Base-by-base conservation (phyloP, 2,888 invertebrate genomes). In the Phaonia tiefii region DNA sequence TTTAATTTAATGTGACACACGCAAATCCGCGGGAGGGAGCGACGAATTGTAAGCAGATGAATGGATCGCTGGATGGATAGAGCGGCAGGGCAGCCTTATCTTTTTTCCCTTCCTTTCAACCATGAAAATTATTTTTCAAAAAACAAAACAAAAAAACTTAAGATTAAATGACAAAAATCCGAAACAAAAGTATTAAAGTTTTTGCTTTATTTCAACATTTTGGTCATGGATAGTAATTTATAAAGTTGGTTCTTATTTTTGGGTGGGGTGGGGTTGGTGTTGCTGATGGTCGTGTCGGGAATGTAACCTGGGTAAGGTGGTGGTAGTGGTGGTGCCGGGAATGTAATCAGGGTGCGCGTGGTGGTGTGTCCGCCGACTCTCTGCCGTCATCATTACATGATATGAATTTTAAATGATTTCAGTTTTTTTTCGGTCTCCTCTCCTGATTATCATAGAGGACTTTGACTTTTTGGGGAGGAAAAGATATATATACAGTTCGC, bases 331-430 rank as follows among this genome's bases (percentile, higher is more conserved):
- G 63, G 63, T 42, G n/a, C n/a, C n/a, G n/a, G n/a, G n/a, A n/a
- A n/a, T n/a, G n/a, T n/a, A n/a, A n/a, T n/a, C n/a, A n/a, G n/a
- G n/a, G n/a, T n/a, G n/a, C n/a, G n/a, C n/a, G n/a, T n/a, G n/a
- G n/a, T n/a, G n/a, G n/a, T n/a, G n/a, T n/a, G n/a, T n/a, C n/a
- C n/a, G n/a, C n/a, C n/a, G n/a, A n/a, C n/a, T n/a, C n/a, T n/a
- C n/a, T n/a, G 15, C 31, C 58, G 31, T 58, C 58, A 67, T 67
- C 49, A 70, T 65, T 58, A 51, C 80, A 76, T 74, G 80, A 65
- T 76, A 76, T 73, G 80, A 80, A 80, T 80, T 80, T 80, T 73
- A 76, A 80, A 69, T 74, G 54, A 26, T 44, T 72, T 67, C 39
- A 26, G 2, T 44, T 73, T 56, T 58, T 63, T 37, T 46, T 46